phyloP scores from a whole-genome alignment of 2,797 vertebrate genomes.

The Mus caroli region DNA sequence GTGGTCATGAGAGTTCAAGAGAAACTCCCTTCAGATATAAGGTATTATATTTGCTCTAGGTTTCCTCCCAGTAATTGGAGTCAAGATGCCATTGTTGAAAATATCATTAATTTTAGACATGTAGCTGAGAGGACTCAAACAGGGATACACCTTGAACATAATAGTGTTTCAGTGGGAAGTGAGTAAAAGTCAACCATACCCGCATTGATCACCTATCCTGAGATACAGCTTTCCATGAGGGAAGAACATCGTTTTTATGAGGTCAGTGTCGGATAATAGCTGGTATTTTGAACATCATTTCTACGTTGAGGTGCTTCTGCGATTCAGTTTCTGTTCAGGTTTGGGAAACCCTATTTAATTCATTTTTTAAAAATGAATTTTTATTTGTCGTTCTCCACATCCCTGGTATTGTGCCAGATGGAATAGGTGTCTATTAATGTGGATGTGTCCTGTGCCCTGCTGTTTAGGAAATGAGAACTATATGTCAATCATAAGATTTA shows the following conservation, averaged over 20 bases:
- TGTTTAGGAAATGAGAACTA: not conserved
- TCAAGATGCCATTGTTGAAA: not conserved
- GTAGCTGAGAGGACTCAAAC: not conserved
- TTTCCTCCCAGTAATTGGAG: not conserved
- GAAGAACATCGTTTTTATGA: rapidly evolving
- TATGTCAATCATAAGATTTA: not conserved
- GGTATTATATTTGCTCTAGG: no score
- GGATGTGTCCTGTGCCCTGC: not conserved
- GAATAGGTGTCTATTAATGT: not conserved
- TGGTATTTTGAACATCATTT: not conserved
- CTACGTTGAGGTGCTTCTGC: no score
- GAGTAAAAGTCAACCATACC: not conserved
- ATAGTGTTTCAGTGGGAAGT: not conserved
- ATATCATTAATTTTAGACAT: not conserved
- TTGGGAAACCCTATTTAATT: not conserved
- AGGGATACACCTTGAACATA: not conserved
- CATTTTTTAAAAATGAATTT: not conserved
- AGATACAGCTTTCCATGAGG: not conserved
- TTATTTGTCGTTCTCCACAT: not conserved
- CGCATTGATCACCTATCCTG: not conserved
- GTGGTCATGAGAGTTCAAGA: not conserved
- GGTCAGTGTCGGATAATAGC: not conserved
- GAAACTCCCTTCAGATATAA: not conserved
- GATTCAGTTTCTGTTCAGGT: not conserved
- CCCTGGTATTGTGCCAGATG: not conserved